phyloP scores from a whole-genome alignment of 2,888 invertebrate genomes.

The Micropterix aruncella region DNA sequence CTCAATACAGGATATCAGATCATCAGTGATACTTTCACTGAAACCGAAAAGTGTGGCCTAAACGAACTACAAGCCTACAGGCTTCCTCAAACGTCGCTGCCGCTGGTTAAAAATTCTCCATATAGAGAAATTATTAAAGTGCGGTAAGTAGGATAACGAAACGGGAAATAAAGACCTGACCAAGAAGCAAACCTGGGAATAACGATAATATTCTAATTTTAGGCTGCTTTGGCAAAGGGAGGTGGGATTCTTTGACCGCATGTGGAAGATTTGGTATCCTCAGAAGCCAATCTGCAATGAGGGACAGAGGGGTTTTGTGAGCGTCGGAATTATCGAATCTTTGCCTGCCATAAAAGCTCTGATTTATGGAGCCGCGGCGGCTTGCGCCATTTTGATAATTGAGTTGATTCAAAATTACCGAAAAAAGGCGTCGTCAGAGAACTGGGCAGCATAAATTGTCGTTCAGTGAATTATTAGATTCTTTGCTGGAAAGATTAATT shows the following conservation, averaged over 20 bases:
- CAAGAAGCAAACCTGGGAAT: slow-evolving; percentile 5
- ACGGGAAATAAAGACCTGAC: neutral
- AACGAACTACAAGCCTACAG: slow-evolving; percentile 43
- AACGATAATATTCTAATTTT: slow-evolving; percentile 7
- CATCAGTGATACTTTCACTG: slow-evolving; percentile 43
- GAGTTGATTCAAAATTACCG: slow-evolving; percentile 7
- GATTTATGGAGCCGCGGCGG: slow-evolving; percentile 16
- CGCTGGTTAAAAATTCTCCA: slow-evolving; percentile 38
- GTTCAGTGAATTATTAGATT: too few relatives aligned
- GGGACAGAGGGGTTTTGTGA: slow-evolving; percentile 32
- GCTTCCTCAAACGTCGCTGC: slow-evolving; percentile 38
- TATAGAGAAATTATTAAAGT: slow-evolving; percentile 39
- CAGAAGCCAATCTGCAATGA: slow-evolving; percentile 37
- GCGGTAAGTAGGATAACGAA: slow-evolving; percentile 17
- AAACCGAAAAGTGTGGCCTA: slow-evolving; percentile 47
- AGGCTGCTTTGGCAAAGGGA: slow-evolving; percentile 48
- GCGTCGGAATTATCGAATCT: slow-evolving; percentile 38
- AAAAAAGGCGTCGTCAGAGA: too few relatives aligned
- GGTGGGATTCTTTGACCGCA: slow-evolving; percentile 36
- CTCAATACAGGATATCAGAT: slow-evolving; percentile 42
- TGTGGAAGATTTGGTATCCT: slow-evolving; percentile 38
- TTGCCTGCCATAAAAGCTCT: slow-evolving; percentile 32
- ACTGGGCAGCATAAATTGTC: too few relatives aligned
- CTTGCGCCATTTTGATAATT: slow-evolving; percentile 13
- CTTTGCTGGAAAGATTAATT: too few relatives aligned